Conservation (phyloP, 2,888 invertebrate genomes). For the Seira ritae region DNA sequence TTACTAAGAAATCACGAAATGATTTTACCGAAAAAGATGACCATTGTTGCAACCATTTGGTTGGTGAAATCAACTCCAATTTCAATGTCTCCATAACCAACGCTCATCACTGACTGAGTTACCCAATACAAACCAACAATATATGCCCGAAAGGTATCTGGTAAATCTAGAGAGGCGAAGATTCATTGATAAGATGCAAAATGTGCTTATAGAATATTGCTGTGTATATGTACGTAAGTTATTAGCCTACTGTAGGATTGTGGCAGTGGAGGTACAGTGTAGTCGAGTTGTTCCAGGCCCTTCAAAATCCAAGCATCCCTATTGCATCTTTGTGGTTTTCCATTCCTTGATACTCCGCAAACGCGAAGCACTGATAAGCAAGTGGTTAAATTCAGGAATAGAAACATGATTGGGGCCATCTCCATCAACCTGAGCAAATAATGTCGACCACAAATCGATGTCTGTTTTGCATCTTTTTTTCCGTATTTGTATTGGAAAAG, state of each 20-base stretch:
- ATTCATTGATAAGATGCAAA: neutral
- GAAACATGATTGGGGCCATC: slow-evolving; percentile 67
- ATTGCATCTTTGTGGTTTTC: slow-evolving; percentile 39
- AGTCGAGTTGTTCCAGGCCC: slow-evolving; percentile 47
- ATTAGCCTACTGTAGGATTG: neutral
- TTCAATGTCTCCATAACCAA: slow-evolving; percentile 69
- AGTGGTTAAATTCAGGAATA: slow-evolving; percentile 63
- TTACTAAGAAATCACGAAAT: neutral
- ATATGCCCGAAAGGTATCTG: slow-evolving; percentile 54
- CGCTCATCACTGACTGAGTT: slow-evolving; percentile 53
- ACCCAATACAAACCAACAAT: slow-evolving; percentile 67
- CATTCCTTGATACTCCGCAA: slow-evolving; percentile 53
- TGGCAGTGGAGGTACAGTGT: slow-evolving; percentile 14
- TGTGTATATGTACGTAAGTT: too few relatives aligned
- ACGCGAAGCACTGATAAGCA: slow-evolving; percentile 57
- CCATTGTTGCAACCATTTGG: slow-evolving; percentile 53
- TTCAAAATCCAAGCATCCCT: slow-evolving; percentile 66
- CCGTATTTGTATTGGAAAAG: too few relatives aligned
- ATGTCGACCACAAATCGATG: neutral
- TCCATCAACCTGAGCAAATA: slow-evolving; percentile 62
- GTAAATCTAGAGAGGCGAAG: slow-evolving; percentile 24
- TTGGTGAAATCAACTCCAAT: slow-evolving; percentile 38
- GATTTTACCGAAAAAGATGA: slow-evolving; percentile 60
- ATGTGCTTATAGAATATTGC: neutral
- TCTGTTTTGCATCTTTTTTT: too few relatives aligned